Evolutionary conservation across 2,113 vertebrate genomes (phyloP).

Genomic region (Polyodon spathula): DNA sequence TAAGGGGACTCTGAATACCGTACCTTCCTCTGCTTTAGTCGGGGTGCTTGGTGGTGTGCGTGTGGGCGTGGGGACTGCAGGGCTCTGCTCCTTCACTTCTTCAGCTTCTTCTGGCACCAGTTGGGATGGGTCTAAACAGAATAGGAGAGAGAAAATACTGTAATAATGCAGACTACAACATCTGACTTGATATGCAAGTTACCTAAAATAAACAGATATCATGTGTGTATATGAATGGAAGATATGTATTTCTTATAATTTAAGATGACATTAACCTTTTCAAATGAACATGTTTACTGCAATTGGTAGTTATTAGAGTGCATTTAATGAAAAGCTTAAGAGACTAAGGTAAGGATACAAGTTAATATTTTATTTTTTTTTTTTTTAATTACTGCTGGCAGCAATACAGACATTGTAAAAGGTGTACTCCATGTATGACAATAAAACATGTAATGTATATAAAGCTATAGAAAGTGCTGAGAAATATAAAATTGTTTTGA

Average conservation of each 20-base stretch:
- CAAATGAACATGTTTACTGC: too few relatives aligned
- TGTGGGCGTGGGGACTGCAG: conserved; percentile 40
- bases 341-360: too few relatives aligned
- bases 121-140: conserved; percentile 37
- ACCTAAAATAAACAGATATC: background rate
- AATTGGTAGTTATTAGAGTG: too few relatives aligned
- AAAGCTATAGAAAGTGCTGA: too few relatives aligned
- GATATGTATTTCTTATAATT: background rate
- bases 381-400: too few relatives aligned
- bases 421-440: too few relatives aligned
- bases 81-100: conserved; percentile 57
- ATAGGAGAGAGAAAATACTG: background rate
- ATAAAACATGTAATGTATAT: too few relatives aligned
- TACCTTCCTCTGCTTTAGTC: conserved; percentile 82
- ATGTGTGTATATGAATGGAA: background rate
- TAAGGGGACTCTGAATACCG: conserved; percentile 24
- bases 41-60: conserved; percentile 82
- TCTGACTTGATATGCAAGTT: background rate
- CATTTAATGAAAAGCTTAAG: too few relatives aligned
- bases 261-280: too few relatives aligned
- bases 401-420: too few relatives aligned
- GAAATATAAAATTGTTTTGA: too few relatives aligned
- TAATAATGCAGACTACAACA: background rate
- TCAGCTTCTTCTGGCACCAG: conserved; percentile 51
- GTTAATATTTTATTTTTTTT: too few relatives aligned